Conservation (phyloP, 1,140 invertebrate genomes). For the Periplaneta americana region DNA sequence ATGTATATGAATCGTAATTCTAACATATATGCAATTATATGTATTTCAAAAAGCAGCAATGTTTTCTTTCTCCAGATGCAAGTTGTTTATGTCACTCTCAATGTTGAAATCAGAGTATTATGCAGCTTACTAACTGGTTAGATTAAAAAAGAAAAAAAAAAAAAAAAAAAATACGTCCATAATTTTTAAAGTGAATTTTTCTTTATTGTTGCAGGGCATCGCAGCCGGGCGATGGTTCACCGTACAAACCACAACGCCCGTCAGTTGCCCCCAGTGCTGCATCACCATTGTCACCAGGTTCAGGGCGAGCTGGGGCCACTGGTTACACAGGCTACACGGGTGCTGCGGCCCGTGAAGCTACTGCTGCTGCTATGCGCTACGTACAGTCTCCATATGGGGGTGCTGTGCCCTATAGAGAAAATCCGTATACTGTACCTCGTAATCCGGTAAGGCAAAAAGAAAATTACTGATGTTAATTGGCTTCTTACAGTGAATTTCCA, state of each 20-base stretch:
- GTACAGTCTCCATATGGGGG: constrained; percentile 24
- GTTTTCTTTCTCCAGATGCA: too few relatives aligned
- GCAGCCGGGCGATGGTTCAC: constrained; percentile 19
- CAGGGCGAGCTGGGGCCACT: neutral
- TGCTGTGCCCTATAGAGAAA: constrained; percentile 24
- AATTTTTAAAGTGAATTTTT: too few relatives aligned
- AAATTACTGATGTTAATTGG: too few relatives aligned
- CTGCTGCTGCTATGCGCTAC: constrained; percentile 19
- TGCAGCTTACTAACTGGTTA: too few relatives aligned
- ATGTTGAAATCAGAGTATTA: too few relatives aligned
- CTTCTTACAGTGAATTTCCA: too few relatives aligned
- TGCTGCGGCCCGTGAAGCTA: neutral
- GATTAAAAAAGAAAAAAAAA: too few relatives aligned
- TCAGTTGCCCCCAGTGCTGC: constrained; percentile 14
- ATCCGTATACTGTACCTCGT: constrained; percentile 19
- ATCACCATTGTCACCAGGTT: constrained; percentile 11
- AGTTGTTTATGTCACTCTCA: too few relatives aligned
- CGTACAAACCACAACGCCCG: constrained; percentile 22
- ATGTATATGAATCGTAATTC: too few relatives aligned
- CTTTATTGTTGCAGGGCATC: constrained; percentile 1
- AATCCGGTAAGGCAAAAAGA: constrained; percentile 18
- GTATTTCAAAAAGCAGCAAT: too few relatives aligned
- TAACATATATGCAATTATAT: too few relatives aligned
- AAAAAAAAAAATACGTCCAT: too few relatives aligned
- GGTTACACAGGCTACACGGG: neutral